These are phyloP conservation scores for Axea sp. DNA, from an alignment of 2,888 invertebrate genomes.

Conservation along the genomic window DNA sequence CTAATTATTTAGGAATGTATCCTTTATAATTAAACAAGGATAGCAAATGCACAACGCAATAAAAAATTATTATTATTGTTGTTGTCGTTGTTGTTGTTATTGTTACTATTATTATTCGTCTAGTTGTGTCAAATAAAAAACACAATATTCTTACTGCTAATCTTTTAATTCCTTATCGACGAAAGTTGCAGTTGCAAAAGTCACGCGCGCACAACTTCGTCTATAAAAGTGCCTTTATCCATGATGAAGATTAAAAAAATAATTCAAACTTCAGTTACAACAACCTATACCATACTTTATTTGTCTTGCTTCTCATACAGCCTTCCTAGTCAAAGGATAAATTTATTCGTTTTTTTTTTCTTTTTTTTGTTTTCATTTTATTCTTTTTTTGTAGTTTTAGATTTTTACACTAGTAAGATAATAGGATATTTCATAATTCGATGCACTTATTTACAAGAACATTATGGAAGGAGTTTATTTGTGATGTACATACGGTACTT, in stretches of 20 bases:
- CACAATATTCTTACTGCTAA: too few relatives aligned
- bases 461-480: slow-evolving; percentile 55
- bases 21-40: background rate
- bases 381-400: slow-evolving; percentile 7
- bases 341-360: slow-evolving; percentile 8
- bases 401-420: slow-evolving; percentile 40
- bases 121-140: too few relatives aligned
- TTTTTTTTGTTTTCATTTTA: too few relatives aligned
- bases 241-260: too few relatives aligned
- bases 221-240: too few relatives aligned
- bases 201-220: too few relatives aligned
- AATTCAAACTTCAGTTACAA: slow-evolving; percentile 15
- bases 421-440: slow-evolving; percentile 46
- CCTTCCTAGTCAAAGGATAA: slow-evolving; percentile 49
- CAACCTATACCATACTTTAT: slow-evolving; percentile 55
- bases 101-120: too few relatives aligned
- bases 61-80: too few relatives aligned
- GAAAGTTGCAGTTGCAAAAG: too few relatives aligned
- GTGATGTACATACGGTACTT: slow-evolving; percentile 11
- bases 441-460: slow-evolving; percentile 49
- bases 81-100: too few relatives aligned
- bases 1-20: slow-evolving; percentile 4
- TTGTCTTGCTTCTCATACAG: slow-evolving; percentile 48
- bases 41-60: too few relatives aligned
- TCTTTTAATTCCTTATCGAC: slow-evolving; percentile 3